Evolutionary conservation across 1,140 invertebrate species (phyloP).

Genomic region (Hylaeus anthracinus): DNA sequence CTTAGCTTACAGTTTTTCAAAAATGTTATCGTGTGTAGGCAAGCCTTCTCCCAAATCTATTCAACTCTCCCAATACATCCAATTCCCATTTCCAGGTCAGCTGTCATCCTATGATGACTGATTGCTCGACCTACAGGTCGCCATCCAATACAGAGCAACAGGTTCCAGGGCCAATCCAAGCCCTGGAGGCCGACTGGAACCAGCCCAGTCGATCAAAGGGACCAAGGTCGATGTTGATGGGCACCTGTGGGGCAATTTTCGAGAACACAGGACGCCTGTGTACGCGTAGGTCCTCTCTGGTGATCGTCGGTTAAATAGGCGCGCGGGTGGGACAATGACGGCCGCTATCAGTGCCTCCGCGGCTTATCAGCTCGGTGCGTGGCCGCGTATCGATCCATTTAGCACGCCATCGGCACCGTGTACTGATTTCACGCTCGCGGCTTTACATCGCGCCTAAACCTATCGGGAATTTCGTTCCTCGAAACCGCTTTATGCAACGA

Average conservation of each 20-base stretch:
- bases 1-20: no score
- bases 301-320: background rate
- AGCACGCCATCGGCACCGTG: background rate
- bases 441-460: background rate
- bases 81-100: no score
- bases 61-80: no score
- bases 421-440: background rate
- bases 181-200: no score
- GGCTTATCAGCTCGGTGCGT: conserved; percentile 41
- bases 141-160: background rate
- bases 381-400: conserved; percentile 50
- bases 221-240: no score
- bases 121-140: no score
- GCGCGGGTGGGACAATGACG: background rate
- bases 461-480: conserved; percentile 13
- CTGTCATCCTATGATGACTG: no score
- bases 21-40: no score
- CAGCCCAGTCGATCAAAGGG: no score
- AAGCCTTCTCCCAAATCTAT: no score
- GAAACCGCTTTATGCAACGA: background rate
- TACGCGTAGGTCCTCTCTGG: background rate
- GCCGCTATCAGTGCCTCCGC: conserved; percentile 17
- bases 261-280: background rate
- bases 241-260: no score
- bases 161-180: background rate